Base-by-base conservation (phyloP, 1,140 invertebrate genomes). In the Drosophila navojoa region DNA sequence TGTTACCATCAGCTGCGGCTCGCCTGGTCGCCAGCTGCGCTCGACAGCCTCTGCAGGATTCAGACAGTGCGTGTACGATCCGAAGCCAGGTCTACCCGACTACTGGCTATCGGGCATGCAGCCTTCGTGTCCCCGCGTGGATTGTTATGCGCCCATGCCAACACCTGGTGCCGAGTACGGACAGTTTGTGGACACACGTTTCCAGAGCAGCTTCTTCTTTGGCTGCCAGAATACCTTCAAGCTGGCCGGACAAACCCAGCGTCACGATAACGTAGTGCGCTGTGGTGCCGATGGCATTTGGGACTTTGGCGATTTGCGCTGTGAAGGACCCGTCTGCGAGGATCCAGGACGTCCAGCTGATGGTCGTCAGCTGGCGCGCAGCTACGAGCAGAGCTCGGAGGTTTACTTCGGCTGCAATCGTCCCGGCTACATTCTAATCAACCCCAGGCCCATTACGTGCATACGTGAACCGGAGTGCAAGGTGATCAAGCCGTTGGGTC, bases 171-270 rank as follows among this genome's bases (percentile, higher is more conserved):
- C 98, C 11, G 96, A 97, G 91, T 98, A 98, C 81, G 97, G 97
- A 7, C 95, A 96, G 92, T 97, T 96, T 77, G 92, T 95, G 11
- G 97, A 98, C 84, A 98, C 97, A 0, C 96, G 96, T 91, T 98
- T 96, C 84, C 96, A 98, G 92, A 97, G 97, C 27, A 98, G 96
- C 1, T 99, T 99, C 93, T 98, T 97, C 93, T 99, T 99, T 91
- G 97, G 97, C 38, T 99, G 98, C 91, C 97, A 99, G 93, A 97
- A 98, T 85, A 98, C 98, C 0, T 99, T 99, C 91, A 98, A 97
- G 86, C 92, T 99, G 22, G 97, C 97, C 27, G 98, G 98, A 4
- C 97, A 98, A 93, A 98, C 97, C 0, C 96, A 95, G 38, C 96
- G 95, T 77, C 96, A 97, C 77, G 98, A 99, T 81, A 98, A 98